Percentiles rank a stretch among this genome's conserved stretches.
These are phyloP conservation scores for Polypterus senegalus DNA, from an alignment of 2,113 vertebrate species.

Conservation along the genomic window DNA sequence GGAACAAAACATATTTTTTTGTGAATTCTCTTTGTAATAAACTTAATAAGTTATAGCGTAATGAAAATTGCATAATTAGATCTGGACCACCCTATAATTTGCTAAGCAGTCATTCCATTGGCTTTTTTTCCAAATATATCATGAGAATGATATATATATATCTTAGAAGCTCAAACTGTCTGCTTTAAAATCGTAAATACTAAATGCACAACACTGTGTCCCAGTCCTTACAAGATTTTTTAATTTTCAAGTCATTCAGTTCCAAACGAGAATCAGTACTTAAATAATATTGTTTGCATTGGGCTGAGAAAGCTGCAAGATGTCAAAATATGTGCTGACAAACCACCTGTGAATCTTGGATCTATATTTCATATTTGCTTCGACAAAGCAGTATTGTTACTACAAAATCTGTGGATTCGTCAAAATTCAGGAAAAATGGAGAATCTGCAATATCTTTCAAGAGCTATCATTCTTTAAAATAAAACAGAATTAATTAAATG, in stretches of 20 bases:
- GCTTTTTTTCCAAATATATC: too few relatives aligned
- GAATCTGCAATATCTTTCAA: not conserved
- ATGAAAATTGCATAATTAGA: too few relatives aligned
- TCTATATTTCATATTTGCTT: not conserved
- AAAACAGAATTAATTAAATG: conserved; percentile 13
- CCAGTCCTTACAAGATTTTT: not conserved
- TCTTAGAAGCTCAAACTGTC: too few relatives aligned
- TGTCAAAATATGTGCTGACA: not conserved
- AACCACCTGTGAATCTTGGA: conserved; percentile 4
- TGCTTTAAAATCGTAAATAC: too few relatives aligned
- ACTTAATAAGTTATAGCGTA: too few relatives aligned
- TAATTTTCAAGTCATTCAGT: not conserved
- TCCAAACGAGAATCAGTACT: not conserved
- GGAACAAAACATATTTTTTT: too few relatives aligned
- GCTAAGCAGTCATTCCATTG: too few relatives aligned
- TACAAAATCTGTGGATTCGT: not conserved
- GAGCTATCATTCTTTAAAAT: conserved; percentile 5
- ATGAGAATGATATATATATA: too few relatives aligned
- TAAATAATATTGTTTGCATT: not conserved
- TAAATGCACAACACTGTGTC: not conserved
- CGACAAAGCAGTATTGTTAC: not conserved
- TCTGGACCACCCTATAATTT: too few relatives aligned
- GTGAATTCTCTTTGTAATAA: too few relatives aligned
- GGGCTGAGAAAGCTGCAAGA: not conserved
- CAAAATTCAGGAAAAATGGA: not conserved